Conservation (phyloP, 2,113 vertebrate species). For the Mugil cephalus region DNA sequence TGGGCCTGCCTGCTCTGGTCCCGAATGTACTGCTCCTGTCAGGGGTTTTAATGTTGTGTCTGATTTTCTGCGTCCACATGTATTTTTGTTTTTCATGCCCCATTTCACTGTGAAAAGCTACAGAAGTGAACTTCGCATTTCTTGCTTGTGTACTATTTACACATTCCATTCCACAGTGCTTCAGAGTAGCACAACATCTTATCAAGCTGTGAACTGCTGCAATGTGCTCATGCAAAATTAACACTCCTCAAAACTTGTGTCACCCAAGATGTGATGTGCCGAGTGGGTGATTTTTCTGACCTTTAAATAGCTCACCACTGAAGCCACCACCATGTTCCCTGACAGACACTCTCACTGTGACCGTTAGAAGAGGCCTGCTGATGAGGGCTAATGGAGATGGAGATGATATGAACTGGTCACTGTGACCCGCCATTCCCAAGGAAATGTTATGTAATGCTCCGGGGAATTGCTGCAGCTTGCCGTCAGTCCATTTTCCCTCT, state of each 20-base stretch:
- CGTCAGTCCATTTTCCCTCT: background rate
- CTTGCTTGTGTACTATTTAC: too few relatives aligned
- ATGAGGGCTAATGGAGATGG: slow-evolving; percentile 53
- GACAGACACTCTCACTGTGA: slow-evolving; percentile 46
- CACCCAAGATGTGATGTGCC: slow-evolving; percentile 23
- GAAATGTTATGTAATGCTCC: slow-evolving; percentile 66
- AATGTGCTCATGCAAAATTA: background rate
- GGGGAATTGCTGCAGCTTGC: slow-evolving; percentile 26
- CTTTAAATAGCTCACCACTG: slow-evolving; percentile 40
- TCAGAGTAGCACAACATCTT: background rate
- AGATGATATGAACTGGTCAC: slow-evolving; percentile 57
- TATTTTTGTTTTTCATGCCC: too few relatives aligned
- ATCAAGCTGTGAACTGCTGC: background rate
- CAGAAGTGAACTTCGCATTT: too few relatives aligned
- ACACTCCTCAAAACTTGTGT: slow-evolving; percentile 21
- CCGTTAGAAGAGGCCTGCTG: slow-evolving; percentile 44
- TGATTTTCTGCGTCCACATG: too few relatives aligned
- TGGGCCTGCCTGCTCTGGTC: too few relatives aligned
- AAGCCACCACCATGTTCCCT: slow-evolving; percentile 11
- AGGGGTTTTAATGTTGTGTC: too few relatives aligned
- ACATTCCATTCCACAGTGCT: background rate
- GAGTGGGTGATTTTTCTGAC: slow-evolving; percentile 48
- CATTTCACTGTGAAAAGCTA: too few relatives aligned
- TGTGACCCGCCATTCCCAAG: slow-evolving; percentile 52
- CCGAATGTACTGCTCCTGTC: too few relatives aligned